These are phyloP conservation scores for Phasia obesa DNA, from an alignment of 2,888 invertebrate genomes.

Conservation along the genomic window DNA sequence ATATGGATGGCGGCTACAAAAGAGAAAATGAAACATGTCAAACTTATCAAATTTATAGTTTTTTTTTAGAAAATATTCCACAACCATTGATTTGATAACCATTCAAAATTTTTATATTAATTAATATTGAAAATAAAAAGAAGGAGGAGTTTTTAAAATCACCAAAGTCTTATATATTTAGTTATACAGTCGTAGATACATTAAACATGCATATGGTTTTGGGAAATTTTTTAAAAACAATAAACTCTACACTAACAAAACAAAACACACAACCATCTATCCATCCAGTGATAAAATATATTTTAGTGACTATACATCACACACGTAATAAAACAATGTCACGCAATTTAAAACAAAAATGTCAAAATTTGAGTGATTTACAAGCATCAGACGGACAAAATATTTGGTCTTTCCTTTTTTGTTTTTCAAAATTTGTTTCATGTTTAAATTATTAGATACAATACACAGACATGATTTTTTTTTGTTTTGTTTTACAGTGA, in stretches of 20 bases:
- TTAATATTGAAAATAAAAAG: slow-evolving; percentile 39
- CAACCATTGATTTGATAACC: slow-evolving; percentile 54
- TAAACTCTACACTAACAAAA: slow-evolving; percentile 22
- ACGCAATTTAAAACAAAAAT: slow-evolving; percentile 82
- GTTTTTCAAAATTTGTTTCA: slow-evolving; percentile 42
- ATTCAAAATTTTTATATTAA: slow-evolving; percentile 45
- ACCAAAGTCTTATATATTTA: slow-evolving; percentile 20
- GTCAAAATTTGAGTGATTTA: slow-evolving; percentile 83
- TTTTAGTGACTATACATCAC: slow-evolving; percentile 69
- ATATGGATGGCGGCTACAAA: slow-evolving; percentile 64
- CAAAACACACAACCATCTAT: too few species aligned
- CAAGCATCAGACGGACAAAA: slow-evolving; percentile 76
- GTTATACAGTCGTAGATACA: too few species aligned
- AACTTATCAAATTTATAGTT: slow-evolving; percentile 70
- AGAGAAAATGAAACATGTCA: slow-evolving; percentile 65
- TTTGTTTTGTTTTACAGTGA: background rate
- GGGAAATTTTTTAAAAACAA: slow-evolving; percentile 31
- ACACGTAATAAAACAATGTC: slow-evolving; percentile 82
- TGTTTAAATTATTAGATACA: slow-evolving; percentile 59
- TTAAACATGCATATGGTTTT: slow-evolving; percentile 1
- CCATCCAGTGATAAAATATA: slow-evolving; percentile 39
- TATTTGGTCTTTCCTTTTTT: slow-evolving; percentile 54
- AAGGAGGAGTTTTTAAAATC: slow-evolving; percentile 67
- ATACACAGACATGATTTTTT: slow-evolving; percentile 44
- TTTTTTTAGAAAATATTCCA: slow-evolving; percentile 58